phyloP scores from a whole-genome alignment of 92 coral and sea anemone genomes.

The Bergia sp. region DNA sequence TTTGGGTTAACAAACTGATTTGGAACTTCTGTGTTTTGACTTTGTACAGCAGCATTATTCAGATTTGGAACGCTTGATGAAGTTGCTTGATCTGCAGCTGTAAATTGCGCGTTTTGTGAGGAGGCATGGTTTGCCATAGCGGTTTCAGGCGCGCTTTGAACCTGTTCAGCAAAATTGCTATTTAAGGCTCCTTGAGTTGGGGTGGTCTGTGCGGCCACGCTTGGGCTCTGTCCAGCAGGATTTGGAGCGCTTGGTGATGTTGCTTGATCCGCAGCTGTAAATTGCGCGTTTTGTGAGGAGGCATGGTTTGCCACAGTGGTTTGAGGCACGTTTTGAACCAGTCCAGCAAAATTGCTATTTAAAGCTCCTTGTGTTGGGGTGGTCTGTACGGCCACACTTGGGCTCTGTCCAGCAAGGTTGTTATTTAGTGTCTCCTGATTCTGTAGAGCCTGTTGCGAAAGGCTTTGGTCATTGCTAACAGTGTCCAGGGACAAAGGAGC shows the following conservation, averaged over 20 bases:
- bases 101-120: neutral
- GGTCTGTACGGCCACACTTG: neutral
- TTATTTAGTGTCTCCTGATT: neutral
- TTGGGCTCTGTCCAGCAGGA: neutral
- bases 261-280: conserved; percentile 5
- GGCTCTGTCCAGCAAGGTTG: neutral
- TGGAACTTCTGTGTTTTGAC: neutral
- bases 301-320: neutral
- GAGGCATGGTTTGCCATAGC: neutral
- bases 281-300: neutral
- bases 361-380: neutral
- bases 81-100: conserved; percentile 4
- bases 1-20: conserved; percentile 18
- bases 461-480: neutral
- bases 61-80: neutral
- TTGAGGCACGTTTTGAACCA: neutral
- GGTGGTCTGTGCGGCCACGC: neutral
- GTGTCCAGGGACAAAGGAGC: neutral
- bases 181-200: neutral
- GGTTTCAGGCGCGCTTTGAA: neutral
- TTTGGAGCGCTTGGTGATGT: neutral
- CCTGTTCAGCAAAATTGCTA: neutral
- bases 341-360: neutral
- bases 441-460: neutral
- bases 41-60: conserved; percentile 3